Conservation (phyloP, 2,797 vertebrate genomes). For the Acrossocheilus wenchowensis region DNA sequence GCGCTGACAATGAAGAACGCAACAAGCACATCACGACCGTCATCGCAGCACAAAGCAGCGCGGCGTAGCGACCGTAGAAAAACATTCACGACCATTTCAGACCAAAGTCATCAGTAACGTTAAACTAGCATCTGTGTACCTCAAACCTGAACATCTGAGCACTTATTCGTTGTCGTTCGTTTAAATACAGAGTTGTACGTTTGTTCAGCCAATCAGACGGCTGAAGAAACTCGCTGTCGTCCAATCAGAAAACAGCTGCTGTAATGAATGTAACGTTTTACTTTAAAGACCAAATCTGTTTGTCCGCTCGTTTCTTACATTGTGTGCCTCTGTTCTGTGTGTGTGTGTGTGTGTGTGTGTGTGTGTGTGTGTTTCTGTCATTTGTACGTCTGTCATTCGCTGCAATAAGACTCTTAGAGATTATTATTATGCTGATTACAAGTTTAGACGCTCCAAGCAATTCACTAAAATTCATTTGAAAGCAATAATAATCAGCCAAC, state of each 20-base stretch:
- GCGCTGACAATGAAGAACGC: background rate
- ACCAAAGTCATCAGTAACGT: background rate
- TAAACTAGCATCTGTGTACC: background rate
- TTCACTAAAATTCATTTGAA: background rate
- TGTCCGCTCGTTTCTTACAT: conserved; percentile 24
- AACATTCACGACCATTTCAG: background rate
- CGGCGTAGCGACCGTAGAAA: background rate
- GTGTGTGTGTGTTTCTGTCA: background rate
- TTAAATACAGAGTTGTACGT: background rate
- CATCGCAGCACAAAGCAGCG: background rate
- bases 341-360: conserved; percentile 16
- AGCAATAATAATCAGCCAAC: conserved; percentile 34
- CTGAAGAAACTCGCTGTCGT: background rate
- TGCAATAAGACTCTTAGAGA: background rate
- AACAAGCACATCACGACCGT: background rate
- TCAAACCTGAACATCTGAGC: background rate
- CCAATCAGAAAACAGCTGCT: conserved; percentile 42
- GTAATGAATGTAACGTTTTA: conserved; percentile 31
- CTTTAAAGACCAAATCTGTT: conserved; percentile 51
- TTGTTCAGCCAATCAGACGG: conserved; percentile 9
- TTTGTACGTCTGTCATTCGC: background rate
- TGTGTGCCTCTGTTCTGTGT: conserved; percentile 6
- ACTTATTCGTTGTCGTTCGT: background rate
- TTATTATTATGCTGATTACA: background rate
- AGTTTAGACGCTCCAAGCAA: background rate